Evolutionary conservation across 2,113 vertebrate species (phyloP).

Genomic region (Taxidea taxus): DNA sequence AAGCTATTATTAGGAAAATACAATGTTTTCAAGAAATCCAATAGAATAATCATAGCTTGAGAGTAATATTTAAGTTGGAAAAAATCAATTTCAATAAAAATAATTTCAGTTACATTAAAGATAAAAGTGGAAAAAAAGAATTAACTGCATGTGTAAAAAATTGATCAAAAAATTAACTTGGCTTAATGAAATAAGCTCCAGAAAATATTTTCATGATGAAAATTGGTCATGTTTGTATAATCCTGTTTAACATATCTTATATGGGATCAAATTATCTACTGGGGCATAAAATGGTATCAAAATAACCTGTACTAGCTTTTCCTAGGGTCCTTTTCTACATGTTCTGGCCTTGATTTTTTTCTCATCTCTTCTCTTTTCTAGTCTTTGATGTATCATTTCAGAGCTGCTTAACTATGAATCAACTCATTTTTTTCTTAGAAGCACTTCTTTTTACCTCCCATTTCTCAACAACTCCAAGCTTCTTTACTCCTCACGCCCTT

Average conservation of each 20-base stretch:
- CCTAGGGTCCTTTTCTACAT: not conserved
- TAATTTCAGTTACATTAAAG: constrained; percentile 60
- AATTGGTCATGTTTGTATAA: not conserved
- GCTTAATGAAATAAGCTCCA: constrained; percentile 36
- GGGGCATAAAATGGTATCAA: not conserved
- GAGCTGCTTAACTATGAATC: not conserved
- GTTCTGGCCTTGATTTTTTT: not conserved
- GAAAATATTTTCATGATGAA: constrained; percentile 22
- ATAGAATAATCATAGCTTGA: constrained; percentile 38
- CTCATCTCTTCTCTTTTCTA: not conserved
- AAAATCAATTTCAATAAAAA: constrained; percentile 53
- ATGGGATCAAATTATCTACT: not conserved
- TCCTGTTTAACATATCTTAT: not conserved
- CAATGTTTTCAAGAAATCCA: constrained; percentile 38
- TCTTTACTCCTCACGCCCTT: not conserved
- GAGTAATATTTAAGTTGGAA: constrained; percentile 60
- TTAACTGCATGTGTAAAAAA: constrained; percentile 2
- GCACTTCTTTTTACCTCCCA: not conserved
- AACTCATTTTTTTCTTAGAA: constrained; percentile 17
- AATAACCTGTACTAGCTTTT: not conserved
- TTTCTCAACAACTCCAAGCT: not conserved
- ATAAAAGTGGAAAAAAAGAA: constrained; percentile 51
- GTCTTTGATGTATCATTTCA: not conserved
- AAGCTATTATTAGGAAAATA: constrained; percentile 40
- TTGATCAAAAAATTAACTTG: constrained; percentile 45